Conservation (phyloP, 2,113 vertebrate genomes). For the Bubo blakistoni region DNA sequence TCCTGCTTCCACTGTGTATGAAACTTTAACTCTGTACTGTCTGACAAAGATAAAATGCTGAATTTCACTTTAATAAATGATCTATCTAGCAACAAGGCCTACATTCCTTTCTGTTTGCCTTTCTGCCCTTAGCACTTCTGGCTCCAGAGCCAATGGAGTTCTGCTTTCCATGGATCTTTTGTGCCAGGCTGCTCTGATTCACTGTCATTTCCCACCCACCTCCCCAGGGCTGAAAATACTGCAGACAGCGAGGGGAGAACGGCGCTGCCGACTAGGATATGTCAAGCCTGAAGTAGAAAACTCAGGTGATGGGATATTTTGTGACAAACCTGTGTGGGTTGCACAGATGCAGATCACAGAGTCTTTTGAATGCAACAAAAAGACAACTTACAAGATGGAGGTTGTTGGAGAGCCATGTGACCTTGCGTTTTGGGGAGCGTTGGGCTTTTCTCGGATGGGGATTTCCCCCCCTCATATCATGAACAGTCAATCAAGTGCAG, state of each 20-base stretch:
- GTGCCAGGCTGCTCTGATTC: not conserved
- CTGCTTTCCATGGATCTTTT: not conserved
- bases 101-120: not conserved
- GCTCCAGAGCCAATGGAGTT: not conserved
- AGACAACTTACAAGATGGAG: not conserved
- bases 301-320: not conserved
- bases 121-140: not conserved
- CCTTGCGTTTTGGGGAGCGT: not conserved
- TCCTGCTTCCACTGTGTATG: slow-evolving; percentile 70
- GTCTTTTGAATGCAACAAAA: not conserved
- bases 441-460: not conserved
- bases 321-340: not conserved
- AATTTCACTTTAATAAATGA: slow-evolving; percentile 77
- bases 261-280: not conserved
- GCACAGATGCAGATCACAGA: not conserved
- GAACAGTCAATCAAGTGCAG: not conserved
- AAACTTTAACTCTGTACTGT: slow-evolving; percentile 71
- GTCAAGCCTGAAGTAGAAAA: not conserved
- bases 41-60: slow-evolving; percentile 63
- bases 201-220: not conserved
- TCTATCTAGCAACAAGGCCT: slow-evolving; percentile 66
- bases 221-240: not conserved
- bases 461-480: not conserved
- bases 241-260: not conserved
- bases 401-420: not conserved